Conservation (phyloP, 2,797 vertebrate genomes). For the Mallotus villosus region DNA sequence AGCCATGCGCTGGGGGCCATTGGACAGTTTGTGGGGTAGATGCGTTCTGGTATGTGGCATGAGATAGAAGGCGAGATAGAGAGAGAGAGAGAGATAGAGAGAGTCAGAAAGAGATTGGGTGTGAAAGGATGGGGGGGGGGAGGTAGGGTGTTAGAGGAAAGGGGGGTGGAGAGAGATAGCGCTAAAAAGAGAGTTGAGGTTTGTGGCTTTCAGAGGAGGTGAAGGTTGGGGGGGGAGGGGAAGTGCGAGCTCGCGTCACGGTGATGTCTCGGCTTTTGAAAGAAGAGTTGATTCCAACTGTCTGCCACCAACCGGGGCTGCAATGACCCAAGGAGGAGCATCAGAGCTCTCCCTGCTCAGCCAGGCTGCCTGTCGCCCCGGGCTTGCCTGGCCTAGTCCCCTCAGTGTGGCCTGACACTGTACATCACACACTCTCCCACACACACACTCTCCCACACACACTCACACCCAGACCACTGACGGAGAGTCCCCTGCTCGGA, state of each 20-base stretch:
- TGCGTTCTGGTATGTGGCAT: constrained; percentile 19
- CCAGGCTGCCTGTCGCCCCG: constrained; percentile 29
- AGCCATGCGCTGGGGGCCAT: constrained; percentile 2
- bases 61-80: constrained; percentile 23
- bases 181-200: neutral
- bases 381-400: neutral
- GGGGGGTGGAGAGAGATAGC: neutral
- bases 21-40: constrained; percentile 10
- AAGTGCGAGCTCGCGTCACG: neutral
- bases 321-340: constrained; percentile 62
- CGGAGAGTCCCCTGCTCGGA: constrained; percentile 41
- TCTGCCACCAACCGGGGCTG: constrained; percentile 6
- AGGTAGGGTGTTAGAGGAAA: neutral
- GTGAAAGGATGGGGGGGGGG: neutral
- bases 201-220: too few relatives aligned
- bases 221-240: neutral
- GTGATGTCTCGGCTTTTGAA: neutral
- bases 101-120: constrained; percentile 10
- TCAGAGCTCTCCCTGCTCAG: constrained; percentile 24
- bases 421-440: constrained; percentile 44
- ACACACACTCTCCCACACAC: neutral
- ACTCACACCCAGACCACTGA: constrained; percentile 11
- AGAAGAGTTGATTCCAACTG: constrained; percentile 1
- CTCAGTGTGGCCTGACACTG: constrained; percentile 38
- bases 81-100: constrained; percentile 36